These are phyloP conservation scores for Aradophagus sp. DNA, from an alignment of 1,140 invertebrate genomes.

Conservation along the genomic window DNA sequence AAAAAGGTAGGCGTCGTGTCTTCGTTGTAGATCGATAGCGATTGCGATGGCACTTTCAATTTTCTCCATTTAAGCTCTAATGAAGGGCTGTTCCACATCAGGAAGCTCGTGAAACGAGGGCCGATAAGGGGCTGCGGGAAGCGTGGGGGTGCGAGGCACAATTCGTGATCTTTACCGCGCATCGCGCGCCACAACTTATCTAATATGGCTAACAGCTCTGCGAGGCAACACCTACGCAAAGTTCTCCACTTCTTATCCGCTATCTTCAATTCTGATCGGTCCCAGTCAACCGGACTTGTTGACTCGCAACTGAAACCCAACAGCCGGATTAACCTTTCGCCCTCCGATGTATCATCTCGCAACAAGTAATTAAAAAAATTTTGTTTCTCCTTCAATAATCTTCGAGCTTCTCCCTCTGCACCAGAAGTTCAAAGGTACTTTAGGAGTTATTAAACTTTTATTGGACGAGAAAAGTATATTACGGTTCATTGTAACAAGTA, in stretches of 20 bases:
- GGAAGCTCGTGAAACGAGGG: constrained; percentile 42
- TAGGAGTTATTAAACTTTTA: too few relatives aligned
- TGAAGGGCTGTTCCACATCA: constrained; percentile 62
- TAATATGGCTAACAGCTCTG: constrained; percentile 61
- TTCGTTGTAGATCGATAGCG: constrained; percentile 43
- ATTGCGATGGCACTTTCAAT: constrained; percentile 65
- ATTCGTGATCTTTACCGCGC: constrained; percentile 54
- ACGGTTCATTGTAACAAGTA: too few relatives aligned
- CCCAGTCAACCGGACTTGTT: constrained; percentile 30
- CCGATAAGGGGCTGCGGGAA: constrained; percentile 58
- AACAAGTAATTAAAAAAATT: too few relatives aligned
- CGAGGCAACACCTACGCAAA: constrained; percentile 39
- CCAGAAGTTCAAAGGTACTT: too few relatives aligned
- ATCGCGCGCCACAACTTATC: constrained; percentile 63
- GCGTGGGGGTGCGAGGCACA: constrained; percentile 36
- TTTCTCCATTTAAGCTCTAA: constrained; percentile 67
- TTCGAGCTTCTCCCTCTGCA: too few relatives aligned
- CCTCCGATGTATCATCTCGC: too few relatives aligned
- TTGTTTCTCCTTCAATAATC: too few relatives aligned
- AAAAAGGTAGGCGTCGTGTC: constrained; percentile 19
- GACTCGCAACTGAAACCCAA: constrained; percentile 16
- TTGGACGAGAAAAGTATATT: too few relatives aligned
- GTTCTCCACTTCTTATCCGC: constrained; percentile 13
- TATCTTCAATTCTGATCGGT: constrained; percentile 32
- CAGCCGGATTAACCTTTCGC: constrained; percentile 5